Evolutionary conservation across 2,113 vertebrate genomes (phyloP).

Genomic region (Larimichthys polyactis): DNA sequence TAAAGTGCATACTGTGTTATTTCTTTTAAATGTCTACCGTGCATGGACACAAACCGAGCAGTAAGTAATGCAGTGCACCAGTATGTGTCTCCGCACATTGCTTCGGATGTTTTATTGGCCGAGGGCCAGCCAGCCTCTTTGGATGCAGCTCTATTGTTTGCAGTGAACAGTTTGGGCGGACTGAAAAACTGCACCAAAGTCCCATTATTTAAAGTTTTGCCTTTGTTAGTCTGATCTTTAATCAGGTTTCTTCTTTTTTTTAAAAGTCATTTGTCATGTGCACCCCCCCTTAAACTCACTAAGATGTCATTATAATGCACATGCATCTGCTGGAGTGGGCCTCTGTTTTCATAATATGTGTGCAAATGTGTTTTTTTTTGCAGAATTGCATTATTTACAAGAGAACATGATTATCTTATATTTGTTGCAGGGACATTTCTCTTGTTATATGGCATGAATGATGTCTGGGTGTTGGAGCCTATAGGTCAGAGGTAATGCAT

Average conservation of each 20-base stretch:
- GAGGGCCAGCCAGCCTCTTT: constrained; percentile 27
- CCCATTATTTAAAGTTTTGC: constrained; percentile 23
- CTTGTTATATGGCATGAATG: constrained; percentile 28
- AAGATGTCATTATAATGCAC: not conserved
- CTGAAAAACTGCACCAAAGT: constrained; percentile 45
- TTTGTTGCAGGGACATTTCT: not conserved
- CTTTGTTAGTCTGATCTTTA: not conserved
- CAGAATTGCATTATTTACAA: not conserved
- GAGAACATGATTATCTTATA: not conserved
- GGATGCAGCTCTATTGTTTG: constrained; percentile 72
- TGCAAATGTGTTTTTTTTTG: constrained; percentile 22
- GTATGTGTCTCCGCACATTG: constrained; percentile 34
- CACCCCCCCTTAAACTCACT: not conserved
- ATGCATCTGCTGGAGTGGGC: not conserved
- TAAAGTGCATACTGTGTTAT: not conserved
- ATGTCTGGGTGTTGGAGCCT: constrained; percentile 30
- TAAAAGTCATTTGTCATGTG: not conserved
- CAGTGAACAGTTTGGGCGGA: constrained; percentile 53
- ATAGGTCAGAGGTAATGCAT: constrained; percentile 62
- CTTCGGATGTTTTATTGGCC: constrained; percentile 52
- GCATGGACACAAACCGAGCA: not conserved
- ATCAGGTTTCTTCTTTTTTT: not conserved
- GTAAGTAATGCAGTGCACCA: not conserved
- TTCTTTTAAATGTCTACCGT: not conserved
- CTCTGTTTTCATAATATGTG: not conserved